phyloP scores from a whole-genome alignment of 1,140 invertebrate genomes.

The Drosophila parvula region DNA sequence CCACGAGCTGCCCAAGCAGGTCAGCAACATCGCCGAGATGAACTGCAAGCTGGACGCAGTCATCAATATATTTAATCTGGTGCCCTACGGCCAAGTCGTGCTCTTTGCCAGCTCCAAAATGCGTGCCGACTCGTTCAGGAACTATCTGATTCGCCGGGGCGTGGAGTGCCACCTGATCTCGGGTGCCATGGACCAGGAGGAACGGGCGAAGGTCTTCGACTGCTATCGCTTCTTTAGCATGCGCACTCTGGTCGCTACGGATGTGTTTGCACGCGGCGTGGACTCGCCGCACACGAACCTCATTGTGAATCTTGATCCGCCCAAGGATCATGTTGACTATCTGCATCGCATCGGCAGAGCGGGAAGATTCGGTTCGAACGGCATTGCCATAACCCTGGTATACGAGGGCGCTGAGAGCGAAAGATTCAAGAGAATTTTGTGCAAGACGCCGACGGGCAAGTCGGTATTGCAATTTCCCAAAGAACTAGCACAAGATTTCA shows the following conservation, averaged over 20 bases:
- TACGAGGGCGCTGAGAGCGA: conserved; percentile 86
- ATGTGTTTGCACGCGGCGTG: conserved; percentile 94
- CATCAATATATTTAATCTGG: conserved; percentile 88
- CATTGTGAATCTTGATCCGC: conserved; percentile 96
- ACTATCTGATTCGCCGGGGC: conserved; percentile 88
- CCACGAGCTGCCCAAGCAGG: conserved; percentile 86
- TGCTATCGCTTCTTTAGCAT: conserved; percentile 91
- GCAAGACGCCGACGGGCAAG: conserved; percentile 84
- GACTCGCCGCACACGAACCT: conserved; percentile 97
- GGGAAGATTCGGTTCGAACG: conserved; percentile 93
- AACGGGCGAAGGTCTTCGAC: conserved; percentile 90
- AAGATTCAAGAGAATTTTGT: conserved; percentile 86
- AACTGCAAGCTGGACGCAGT: conserved; percentile 90
- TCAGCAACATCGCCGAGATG: conserved; percentile 87
- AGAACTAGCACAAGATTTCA: conserved; percentile 47
- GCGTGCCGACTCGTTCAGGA: conserved; percentile 89
- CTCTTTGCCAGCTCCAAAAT: conserved; percentile 95
- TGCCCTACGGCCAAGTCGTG: conserved; percentile 94
- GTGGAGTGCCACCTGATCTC: conserved; percentile 87
- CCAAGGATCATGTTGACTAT: conserved; percentile 93
- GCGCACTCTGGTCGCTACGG: conserved; percentile 95
- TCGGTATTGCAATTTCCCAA: conserved; percentile 85
- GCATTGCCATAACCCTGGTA: conserved; percentile 87
- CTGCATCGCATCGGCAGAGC: conserved; percentile 97
- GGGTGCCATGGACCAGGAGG: conserved; percentile 91